A percentile compares a stretch with the other conserved stretches of the same genome.
Evolutionary conservation across 2,797 vertebrate genomes (phyloP).

Genomic region (Morus bassanus): DNA sequence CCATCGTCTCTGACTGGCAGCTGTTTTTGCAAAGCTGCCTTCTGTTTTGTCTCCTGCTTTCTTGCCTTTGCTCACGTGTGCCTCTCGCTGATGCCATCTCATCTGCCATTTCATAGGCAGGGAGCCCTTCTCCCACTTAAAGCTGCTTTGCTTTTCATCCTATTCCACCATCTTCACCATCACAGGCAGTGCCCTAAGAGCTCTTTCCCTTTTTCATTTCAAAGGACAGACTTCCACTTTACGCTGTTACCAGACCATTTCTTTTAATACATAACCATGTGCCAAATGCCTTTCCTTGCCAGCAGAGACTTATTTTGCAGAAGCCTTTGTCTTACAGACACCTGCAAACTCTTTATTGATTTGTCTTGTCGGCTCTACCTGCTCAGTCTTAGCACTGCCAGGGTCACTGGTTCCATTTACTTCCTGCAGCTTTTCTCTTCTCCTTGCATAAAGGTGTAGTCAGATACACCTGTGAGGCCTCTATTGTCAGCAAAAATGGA

Average conservation of each 20-base stretch:
- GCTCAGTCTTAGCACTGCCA: not conserved
- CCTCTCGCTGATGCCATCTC: not conserved
- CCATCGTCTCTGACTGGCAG: not conserved
- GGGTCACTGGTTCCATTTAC: not conserved
- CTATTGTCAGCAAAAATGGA: constrained; percentile 6
- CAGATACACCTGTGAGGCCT: not conserved
- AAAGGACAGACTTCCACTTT: not conserved
- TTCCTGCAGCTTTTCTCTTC: constrained; percentile 11
- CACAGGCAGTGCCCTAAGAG: not conserved
- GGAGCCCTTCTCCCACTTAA: not conserved
- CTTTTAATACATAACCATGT: not conserved
- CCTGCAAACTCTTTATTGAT: not conserved
- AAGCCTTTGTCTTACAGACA: not conserved
- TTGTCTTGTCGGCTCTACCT: not conserved
- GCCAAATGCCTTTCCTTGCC: not conserved
- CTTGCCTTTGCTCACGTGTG: not conserved
- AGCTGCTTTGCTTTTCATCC: not conserved
- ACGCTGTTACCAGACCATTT: not conserved
- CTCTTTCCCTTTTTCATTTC: not conserved
- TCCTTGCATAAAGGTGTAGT: not conserved
- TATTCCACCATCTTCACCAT: not conserved
- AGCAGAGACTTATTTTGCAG: not conserved
- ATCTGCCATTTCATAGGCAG: not conserved
- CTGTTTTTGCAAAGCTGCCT: constrained; percentile 35
- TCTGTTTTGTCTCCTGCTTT: constrained; percentile 31